A percentile compares a stretch with the other conserved stretches of the same genome.
Conservation (phyloP, 2,888 invertebrate species). For the Palloptera scutellata region DNA sequence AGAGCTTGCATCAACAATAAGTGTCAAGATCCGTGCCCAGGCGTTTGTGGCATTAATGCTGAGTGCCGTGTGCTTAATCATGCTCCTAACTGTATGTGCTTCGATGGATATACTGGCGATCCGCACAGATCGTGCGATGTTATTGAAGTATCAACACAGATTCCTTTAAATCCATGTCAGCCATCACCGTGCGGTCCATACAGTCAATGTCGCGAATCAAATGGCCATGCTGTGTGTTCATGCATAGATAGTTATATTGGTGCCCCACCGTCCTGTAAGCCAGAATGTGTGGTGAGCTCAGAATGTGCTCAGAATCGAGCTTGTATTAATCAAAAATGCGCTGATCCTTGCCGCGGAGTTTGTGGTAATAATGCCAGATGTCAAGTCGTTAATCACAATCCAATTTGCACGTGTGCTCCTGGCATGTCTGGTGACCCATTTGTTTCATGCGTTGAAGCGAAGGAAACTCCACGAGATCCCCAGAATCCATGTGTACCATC, state of each 20-base stretch:
- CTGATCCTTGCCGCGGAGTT: slow-evolving; percentile 73
- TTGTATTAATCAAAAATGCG: slow-evolving; percentile 71
- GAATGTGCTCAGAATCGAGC: slow-evolving; percentile 73
- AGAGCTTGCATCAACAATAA: slow-evolving; percentile 80
- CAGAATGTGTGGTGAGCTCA: slow-evolving; percentile 73
- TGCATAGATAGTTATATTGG: slow-evolving; percentile 72
- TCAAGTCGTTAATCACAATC: slow-evolving; percentile 74
- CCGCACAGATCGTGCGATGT: slow-evolving; percentile 72
- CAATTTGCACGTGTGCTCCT: slow-evolving; percentile 72
- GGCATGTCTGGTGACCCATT: slow-evolving; percentile 75
- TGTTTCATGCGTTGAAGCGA: slow-evolving; percentile 66
- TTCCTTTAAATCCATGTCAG: slow-evolving; percentile 67
- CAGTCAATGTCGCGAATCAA: slow-evolving; percentile 71
- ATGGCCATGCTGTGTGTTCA: slow-evolving; percentile 72
- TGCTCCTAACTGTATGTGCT: slow-evolving; percentile 79
- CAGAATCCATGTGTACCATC: slow-evolving; percentile 80
- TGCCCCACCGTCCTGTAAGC: slow-evolving; percentile 71
- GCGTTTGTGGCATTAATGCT: slow-evolving; percentile 79
- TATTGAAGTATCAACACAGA: slow-evolving; percentile 52
- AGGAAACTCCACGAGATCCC: slow-evolving; percentile 60
- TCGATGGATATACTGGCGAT: slow-evolving; percentile 76
- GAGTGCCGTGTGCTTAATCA: slow-evolving; percentile 80
- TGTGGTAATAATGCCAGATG: slow-evolving; percentile 74
- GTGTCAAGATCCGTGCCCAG: slow-evolving; percentile 81
- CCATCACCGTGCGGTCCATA: slow-evolving; percentile 76